phyloP scores from a whole-genome alignment of 2,888 invertebrate genomes.

The Nipponacmea schrenckii region DNA sequence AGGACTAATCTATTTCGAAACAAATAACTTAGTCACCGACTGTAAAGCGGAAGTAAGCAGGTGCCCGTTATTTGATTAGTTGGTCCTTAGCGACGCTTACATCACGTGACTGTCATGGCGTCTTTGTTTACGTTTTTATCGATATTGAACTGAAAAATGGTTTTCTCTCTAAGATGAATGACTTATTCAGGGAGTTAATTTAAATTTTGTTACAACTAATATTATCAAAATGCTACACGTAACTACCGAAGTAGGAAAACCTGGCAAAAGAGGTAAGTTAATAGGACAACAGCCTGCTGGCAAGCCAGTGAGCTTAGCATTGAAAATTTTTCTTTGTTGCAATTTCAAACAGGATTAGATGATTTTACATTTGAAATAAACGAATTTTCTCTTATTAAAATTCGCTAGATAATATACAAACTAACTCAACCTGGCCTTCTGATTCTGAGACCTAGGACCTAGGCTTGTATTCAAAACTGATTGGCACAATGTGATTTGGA shows the following conservation, averaged over 20 bases:
- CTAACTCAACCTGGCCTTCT: no score
- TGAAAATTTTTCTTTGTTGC: no score
- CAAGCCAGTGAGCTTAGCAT: no score
- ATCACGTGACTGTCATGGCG: constrained; percentile 23
- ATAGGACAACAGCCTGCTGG: background rate
- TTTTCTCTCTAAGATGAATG: background rate
- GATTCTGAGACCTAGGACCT: no score
- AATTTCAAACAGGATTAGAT: no score
- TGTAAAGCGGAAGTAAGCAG: background rate
- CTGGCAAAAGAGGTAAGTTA: constrained; percentile 48
- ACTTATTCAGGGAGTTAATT: background rate
- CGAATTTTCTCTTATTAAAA: no score
- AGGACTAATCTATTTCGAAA: no score
- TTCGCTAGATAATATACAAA: no score
- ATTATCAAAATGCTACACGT: constrained; percentile 52
- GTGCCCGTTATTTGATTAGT: background rate
- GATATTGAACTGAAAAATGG: background rate
- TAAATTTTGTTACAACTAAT: background rate
- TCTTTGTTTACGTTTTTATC: background rate
- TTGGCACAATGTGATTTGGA: no score
- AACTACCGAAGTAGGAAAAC: constrained; percentile 57
- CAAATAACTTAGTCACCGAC: no score
- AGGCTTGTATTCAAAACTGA: no score
- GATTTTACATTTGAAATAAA: no score
- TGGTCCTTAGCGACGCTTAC: constrained; percentile 11